Percentiles rank a stretch among this genome's conserved stretches.
phyloP scores from a whole-genome alignment of 2,888 invertebrate species.

The Drepanosiphum platanoidis region DNA sequence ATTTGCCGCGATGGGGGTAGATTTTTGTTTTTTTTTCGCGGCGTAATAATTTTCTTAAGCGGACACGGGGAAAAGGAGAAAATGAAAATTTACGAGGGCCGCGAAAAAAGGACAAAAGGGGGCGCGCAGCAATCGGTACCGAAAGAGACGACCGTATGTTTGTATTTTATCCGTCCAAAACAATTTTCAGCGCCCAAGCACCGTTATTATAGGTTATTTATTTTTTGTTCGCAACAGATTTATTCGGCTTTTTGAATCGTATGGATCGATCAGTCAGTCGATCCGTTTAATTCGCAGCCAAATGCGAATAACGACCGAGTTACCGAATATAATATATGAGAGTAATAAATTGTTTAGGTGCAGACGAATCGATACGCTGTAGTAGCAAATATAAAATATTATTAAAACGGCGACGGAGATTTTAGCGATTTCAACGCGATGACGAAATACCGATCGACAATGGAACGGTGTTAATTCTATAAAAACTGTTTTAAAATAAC shows the following conservation, averaged over 20 bases:
- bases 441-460: too few relatives aligned
- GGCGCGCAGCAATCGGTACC: background rate
- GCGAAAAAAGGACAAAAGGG: slow-evolving; percentile 1
- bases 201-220: too few relatives aligned
- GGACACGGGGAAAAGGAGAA: background rate
- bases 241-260: background rate
- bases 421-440: too few relatives aligned
- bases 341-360: too few relatives aligned
- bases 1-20: background rate
- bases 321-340: too few relatives aligned
- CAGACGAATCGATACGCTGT: too few relatives aligned
- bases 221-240: background rate
- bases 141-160: background rate
- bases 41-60: slow-evolving; percentile 31
- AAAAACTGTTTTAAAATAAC: too few relatives aligned
- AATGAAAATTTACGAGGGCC: slow-evolving; percentile 9
- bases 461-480: too few relatives aligned
- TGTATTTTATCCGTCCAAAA: background rate
- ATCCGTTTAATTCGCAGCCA: too few relatives aligned
- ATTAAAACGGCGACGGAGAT: too few relatives aligned
- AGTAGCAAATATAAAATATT: too few relatives aligned
- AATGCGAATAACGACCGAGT: too few relatives aligned
- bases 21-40: slow-evolving; percentile 10
- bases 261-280: background rate
- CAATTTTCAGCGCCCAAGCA: background rate